phyloP scores from a whole-genome alignment of 2,888 invertebrate species.

The Andrena minutula region DNA sequence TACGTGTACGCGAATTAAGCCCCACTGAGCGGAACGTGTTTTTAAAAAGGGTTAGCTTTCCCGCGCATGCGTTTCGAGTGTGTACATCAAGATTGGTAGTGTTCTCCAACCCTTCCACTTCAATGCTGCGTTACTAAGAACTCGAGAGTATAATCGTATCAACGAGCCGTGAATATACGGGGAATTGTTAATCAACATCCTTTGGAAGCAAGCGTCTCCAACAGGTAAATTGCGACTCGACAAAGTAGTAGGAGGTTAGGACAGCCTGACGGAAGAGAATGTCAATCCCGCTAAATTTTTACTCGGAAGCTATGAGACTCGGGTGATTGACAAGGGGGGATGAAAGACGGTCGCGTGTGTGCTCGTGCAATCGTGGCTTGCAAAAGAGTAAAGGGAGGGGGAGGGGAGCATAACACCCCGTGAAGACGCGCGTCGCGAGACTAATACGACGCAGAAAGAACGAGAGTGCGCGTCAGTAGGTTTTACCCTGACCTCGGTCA shows the following conservation, averaged over 20 bases:
- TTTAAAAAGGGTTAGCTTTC: constrained; percentile 34
- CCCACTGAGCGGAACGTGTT: neutral
- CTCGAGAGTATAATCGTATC: neutral
- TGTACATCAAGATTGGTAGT: constrained; percentile 1
- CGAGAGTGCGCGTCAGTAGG: constrained; percentile 68
- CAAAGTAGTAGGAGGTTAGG: constrained; percentile 42
- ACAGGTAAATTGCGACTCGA: neutral
- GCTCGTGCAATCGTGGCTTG: neutral
- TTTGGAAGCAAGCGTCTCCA: neutral
- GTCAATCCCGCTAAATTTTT: neutral
- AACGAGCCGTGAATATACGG: neutral
- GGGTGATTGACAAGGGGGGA: neutral
- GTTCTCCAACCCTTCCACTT: neutral
- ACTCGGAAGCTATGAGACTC: neutral
- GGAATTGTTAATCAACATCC: neutral
- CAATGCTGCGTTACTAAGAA: neutral
- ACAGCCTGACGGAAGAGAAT: neutral
- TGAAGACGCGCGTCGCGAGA: constrained; percentile 50
- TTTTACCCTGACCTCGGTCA: constrained; percentile 74
- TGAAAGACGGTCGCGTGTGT: neutral
- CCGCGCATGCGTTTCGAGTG: constrained; percentile 27
- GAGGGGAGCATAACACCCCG: constrained; percentile 62
- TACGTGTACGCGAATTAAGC: neutral
- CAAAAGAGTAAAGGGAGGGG: constrained; percentile 36
- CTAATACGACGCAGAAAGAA: constrained; percentile 63